phyloP scores from a whole-genome alignment of 2,797 vertebrate genomes.

The Synaphobranchus kaupii region DNA sequence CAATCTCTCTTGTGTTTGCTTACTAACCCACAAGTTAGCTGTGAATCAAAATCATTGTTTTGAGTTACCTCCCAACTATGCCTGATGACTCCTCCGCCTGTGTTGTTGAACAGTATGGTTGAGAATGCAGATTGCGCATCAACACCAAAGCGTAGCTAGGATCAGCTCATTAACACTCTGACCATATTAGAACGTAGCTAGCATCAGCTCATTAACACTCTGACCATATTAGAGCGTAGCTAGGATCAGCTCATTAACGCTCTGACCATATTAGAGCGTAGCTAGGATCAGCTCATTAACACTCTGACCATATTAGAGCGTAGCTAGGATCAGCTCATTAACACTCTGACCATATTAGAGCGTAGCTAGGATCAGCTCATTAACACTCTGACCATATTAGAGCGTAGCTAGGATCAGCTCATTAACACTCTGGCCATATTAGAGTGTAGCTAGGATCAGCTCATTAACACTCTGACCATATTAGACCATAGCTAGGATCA shows the following conservation, averaged over 20 bases:
- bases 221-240: neutral
- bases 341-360: neutral
- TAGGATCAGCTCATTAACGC: neutral
- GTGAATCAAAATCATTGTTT: conserved; percentile 27
- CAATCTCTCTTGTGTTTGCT: neutral
- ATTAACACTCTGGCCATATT: neutral
- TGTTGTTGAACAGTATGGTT: neutral
- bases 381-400: too few relatives aligned
- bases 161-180: neutral
- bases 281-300: neutral
- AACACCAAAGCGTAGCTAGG: neutral
- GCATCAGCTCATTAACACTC: too few relatives aligned
- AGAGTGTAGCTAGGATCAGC: too few relatives aligned
- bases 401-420: neutral
- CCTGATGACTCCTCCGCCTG: neutral
- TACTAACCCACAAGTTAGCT: conserved; percentile 14
- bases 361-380: too few relatives aligned
- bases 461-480: neutral
- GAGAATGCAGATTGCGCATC: neutral
- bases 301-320: neutral
- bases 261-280: neutral
- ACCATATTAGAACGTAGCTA: too few relatives aligned
- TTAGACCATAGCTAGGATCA: too few relatives aligned
- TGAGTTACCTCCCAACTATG: neutral
- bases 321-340: neutral